Evolutionary conservation across 92 coral and sea anemone genomes (phyloP).

Genomic region (Porites rus): DNA sequence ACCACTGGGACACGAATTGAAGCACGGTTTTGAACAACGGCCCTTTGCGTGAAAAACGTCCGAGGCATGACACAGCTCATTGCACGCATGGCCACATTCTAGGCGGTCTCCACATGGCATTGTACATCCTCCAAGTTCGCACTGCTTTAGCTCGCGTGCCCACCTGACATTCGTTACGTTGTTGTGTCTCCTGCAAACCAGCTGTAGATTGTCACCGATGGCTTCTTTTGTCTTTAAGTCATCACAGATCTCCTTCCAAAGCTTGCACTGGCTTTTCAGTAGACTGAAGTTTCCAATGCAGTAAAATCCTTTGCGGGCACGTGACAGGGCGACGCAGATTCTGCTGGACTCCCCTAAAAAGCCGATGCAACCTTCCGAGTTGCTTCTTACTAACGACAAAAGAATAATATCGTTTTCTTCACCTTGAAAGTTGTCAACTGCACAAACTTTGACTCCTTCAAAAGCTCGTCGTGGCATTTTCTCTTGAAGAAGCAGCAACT

Average conservation of each 20-base stretch:
- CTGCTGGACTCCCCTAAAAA: slow-evolving; percentile 79
- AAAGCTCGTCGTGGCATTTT: slow-evolving; percentile 60
- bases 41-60: too few relatives aligned
- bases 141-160: background rate
- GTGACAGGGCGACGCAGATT: slow-evolving; percentile 84
- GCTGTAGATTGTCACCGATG: slow-evolving; percentile 28
- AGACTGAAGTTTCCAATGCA: slow-evolving; percentile 78
- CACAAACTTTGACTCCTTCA: slow-evolving; percentile 60
- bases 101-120: slow-evolving; percentile 35
- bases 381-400: slow-evolving; percentile 81
- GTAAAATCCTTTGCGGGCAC: slow-evolving; percentile 79
- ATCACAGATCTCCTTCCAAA: slow-evolving; percentile 73
- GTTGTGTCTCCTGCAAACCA: slow-evolving; percentile 29
- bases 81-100: slow-evolving; percentile 40
- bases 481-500: slow-evolving; percentile 64
- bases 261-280: slow-evolving; percentile 44
- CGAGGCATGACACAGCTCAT: background rate
- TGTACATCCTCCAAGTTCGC: slow-evolving; percentile 22
- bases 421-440: slow-evolving; percentile 84
- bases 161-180: background rate
- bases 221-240: slow-evolving; percentile 51
- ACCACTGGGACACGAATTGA: slow-evolving; percentile 1
- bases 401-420: slow-evolving; percentile 84
- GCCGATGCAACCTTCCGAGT: slow-evolving; percentile 62
- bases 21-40: background rate